phyloP scores from a whole-genome alignment of 1,140 invertebrate genomes.

The Pseudomyrmex pallidus region DNA sequence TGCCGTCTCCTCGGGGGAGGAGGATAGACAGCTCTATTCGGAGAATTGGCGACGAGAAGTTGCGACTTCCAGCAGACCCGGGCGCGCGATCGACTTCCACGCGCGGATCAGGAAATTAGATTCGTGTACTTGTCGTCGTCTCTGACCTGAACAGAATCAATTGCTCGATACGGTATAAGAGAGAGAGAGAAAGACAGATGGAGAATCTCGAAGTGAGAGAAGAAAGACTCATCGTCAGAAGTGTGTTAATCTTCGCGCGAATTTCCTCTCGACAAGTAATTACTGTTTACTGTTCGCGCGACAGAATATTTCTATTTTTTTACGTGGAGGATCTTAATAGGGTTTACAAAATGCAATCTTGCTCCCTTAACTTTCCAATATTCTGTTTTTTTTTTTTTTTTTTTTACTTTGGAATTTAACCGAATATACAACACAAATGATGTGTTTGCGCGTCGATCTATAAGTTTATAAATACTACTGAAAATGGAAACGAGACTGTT shows the following conservation, averaged over 20 bases:
- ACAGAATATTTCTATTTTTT: too few species aligned
- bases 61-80: slow-evolving; percentile 34
- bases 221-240: background rate
- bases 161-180: slow-evolving; percentile 47
- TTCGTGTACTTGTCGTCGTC: slow-evolving; percentile 36
- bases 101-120: slow-evolving; percentile 53
- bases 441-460: too few species aligned
- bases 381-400: too few species aligned
- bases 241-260: slow-evolving; percentile 20
- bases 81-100: background rate
- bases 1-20: too few species aligned
- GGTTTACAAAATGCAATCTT: too few species aligned
- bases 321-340: too few species aligned
- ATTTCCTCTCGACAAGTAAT: slow-evolving; percentile 9
- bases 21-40: background rate
- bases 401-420: too few species aligned
- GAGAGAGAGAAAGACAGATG: too few species aligned
- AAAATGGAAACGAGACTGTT: background rate
- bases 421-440: too few species aligned
- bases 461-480: too few species aligned
- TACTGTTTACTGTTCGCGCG: too few species aligned
- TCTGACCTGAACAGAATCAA: slow-evolving; percentile 41
- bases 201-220: background rate
- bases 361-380: too few species aligned
- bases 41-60: slow-evolving; percentile 15